Conservation (phyloP, 2,888 invertebrate species). For the Macrosiphum euphorbiae region DNA sequence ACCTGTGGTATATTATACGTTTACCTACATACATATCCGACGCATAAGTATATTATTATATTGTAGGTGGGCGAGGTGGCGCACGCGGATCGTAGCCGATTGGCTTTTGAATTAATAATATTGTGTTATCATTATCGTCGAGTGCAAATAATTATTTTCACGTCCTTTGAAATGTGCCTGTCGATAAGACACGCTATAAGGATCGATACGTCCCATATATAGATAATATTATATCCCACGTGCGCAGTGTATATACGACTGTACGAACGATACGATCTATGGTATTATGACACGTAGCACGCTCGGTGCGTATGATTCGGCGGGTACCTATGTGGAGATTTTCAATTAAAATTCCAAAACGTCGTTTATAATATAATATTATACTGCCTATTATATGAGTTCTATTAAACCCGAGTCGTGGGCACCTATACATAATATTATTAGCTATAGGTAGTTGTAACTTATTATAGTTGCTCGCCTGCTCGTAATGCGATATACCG, state of each 20-base stretch:
- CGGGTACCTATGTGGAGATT: background rate
- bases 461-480: background rate
- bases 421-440: background rate
- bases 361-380: background rate
- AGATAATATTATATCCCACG: background rate
- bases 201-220: background rate
- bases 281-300: background rate
- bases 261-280: background rate
- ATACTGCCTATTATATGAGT: background rate
- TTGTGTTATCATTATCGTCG: background rate
- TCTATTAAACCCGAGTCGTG: background rate
- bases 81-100: background rate
- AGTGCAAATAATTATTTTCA: background rate
- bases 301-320: background rate
- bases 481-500: background rate
- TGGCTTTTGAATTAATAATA: background rate
- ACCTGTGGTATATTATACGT: background rate
- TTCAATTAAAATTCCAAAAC: constrained; percentile 43
- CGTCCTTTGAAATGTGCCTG: background rate
- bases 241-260: background rate
- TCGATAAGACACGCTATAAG: background rate
- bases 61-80: background rate
- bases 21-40: background rate
- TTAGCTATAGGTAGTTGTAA: background rate
- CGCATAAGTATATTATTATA: background rate